Percentiles rank a stretch among this genome's conserved stretches.
These are phyloP conservation scores for Panopea generosa DNA, from an alignment of 2,888 invertebrate genomes.

Conservation along the genomic window DNA sequence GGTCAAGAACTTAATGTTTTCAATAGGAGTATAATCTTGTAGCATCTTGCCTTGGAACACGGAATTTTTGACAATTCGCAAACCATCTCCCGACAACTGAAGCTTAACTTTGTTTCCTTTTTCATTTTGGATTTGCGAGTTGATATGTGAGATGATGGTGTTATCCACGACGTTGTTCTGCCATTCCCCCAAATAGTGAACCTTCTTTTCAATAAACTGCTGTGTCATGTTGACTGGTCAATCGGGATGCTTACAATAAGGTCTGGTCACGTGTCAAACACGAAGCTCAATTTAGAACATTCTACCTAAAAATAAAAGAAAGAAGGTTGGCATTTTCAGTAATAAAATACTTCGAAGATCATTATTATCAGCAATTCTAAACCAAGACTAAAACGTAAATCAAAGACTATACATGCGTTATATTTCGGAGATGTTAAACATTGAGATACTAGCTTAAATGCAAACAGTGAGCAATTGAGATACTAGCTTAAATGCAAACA, in stretches of 20 bases:
- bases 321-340: not conserved
- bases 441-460: too few species aligned
- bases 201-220: slow-evolving; percentile 63
- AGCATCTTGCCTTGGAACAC: slow-evolving; percentile 63
- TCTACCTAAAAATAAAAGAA: slow-evolving; percentile 17
- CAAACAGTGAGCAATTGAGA: too few species aligned
- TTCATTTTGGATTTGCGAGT: slow-evolving; percentile 50
- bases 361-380: too few species aligned
- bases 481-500: too few species aligned
- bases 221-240: slow-evolving; percentile 32
- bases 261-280: too few species aligned
- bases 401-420: too few species aligned
- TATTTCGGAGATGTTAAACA: too few species aligned
- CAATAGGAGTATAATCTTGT: slow-evolving; percentile 60
- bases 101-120: slow-evolving; percentile 73
- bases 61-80: slow-evolving; percentile 59
- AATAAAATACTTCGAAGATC: too few species aligned
- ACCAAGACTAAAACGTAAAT: too few species aligned
- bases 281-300: slow-evolving; percentile 2
- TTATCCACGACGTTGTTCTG: slow-evolving; percentile 69
- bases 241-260: not conserved
- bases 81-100: slow-evolving; percentile 64
- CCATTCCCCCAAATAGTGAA: slow-evolving; percentile 69
- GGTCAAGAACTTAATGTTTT: slow-evolving; percentile 67
- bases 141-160: slow-evolving; percentile 61